These are phyloP conservation scores for Epizoanthus rinbou DNA, from an alignment of 92 coral and sea anemone genomes.

Conservation along the genomic window DNA sequence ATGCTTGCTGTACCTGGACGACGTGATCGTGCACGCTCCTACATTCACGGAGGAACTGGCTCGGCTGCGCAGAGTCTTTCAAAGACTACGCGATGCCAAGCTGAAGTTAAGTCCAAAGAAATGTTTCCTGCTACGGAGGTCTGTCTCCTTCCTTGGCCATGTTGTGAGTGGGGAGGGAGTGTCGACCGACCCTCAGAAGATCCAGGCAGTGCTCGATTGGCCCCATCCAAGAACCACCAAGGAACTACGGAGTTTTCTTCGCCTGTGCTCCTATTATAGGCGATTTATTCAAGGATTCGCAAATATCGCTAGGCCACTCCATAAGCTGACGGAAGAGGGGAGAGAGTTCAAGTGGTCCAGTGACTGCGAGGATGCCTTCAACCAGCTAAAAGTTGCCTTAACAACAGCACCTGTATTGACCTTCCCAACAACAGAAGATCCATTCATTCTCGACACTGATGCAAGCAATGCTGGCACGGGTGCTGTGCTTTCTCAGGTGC, in stretches of 20 bases:
- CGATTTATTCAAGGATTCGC: constrained; percentile 47
- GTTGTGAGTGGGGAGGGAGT: constrained; percentile 28
- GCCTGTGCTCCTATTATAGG: constrained; percentile 45
- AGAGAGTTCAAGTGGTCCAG: constrained; percentile 42
- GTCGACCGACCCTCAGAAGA: constrained; percentile 39
- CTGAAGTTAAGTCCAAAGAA: constrained; percentile 43
- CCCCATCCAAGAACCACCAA: constrained; percentile 22
- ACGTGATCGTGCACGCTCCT: constrained; percentile 39
- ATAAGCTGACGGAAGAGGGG: constrained; percentile 32
- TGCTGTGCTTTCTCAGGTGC: constrained; percentile 42
- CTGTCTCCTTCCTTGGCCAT: constrained; percentile 10
- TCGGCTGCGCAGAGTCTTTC: constrained; percentile 4
- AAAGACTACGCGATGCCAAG: constrained; percentile 11
- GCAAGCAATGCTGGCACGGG: constrained; percentile 47
- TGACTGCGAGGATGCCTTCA: constrained; percentile 38
- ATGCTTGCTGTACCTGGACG: constrained; percentile 48
- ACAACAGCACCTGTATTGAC: constrained; percentile 26
- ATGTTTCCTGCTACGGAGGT: constrained; percentile 25
- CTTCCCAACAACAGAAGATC: constrained; percentile 13
- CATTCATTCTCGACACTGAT: constrained; percentile 43
- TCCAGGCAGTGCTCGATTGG: constrained; percentile 28
- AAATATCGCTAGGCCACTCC: constrained; percentile 23
- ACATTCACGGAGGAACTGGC: constrained; percentile 6
- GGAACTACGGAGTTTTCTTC: constrained; percentile 34
- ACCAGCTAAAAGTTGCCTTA: constrained; percentile 25